phyloP scores from a whole-genome alignment of 2,113 vertebrate species.

The Hippolais icterina region DNA sequence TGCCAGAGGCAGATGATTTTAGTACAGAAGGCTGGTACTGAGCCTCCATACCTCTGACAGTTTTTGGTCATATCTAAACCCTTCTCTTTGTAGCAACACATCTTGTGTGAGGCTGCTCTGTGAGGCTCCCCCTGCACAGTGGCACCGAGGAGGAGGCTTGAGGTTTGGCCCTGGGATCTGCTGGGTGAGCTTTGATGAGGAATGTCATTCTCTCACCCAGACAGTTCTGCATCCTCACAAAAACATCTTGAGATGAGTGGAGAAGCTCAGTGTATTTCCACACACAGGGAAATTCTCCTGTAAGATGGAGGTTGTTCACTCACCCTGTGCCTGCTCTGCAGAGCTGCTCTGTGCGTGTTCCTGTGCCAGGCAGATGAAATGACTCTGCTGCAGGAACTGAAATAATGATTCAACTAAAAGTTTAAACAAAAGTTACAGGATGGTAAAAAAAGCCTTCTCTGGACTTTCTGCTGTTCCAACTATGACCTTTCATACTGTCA shows the following conservation, averaged over 20 bases:
- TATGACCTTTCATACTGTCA: neutral
- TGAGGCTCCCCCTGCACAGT: rapidly evolving
- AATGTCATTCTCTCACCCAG: neutral
- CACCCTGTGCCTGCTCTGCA: rapidly evolving
- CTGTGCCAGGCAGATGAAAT: neutral
- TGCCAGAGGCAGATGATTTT: neutral
- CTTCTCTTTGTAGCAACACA: neutral
- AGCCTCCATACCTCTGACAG: neutral
- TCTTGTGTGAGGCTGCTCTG: rapidly evolving
- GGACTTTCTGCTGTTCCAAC: constrained; percentile 35
- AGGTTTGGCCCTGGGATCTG: neutral
- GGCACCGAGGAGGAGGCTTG: rapidly evolving
- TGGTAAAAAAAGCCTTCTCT: neutral
- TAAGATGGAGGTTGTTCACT: neutral
- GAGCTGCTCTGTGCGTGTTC: rapidly evolving
- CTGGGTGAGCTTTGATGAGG: neutral
- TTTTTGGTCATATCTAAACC: neutral
- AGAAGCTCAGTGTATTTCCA: neutral
- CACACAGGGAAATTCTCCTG: neutral
- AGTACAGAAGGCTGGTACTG: neutral
- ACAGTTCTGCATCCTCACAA: neutral
- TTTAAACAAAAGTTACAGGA: neutral
- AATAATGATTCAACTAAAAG: constrained; percentile 18
- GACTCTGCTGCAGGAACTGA: neutral
- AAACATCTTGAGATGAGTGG: neutral